Conservation (phyloP, 2,113 vertebrate species). For the Tragulus kanchil region DNA sequence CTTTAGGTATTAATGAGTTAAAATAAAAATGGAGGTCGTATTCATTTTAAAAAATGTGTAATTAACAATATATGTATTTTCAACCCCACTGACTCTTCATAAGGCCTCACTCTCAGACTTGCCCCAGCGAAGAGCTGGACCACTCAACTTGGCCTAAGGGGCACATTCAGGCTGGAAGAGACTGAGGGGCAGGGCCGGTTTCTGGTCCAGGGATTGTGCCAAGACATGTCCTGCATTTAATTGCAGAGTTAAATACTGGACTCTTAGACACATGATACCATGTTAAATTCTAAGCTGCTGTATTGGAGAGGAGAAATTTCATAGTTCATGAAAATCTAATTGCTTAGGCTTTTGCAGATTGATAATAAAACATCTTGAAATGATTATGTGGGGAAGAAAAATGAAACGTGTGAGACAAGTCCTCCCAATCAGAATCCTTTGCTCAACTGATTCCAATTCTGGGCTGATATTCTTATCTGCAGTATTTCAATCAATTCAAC, state of each 20-base stretch:
- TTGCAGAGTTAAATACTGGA: neutral
- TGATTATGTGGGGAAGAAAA: slow-evolving; percentile 63
- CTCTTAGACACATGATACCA: neutral
- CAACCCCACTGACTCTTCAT: neutral
- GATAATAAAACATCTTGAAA: slow-evolving; percentile 53
- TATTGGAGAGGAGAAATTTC: slow-evolving; percentile 25
- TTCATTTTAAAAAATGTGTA: neutral
- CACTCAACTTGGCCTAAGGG: neutral
- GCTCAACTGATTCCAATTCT: slow-evolving; percentile 18
- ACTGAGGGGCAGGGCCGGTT: neutral
- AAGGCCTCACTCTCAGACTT: neutral
- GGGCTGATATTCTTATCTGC: slow-evolving; percentile 13
- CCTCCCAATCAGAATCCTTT: slow-evolving; percentile 23
- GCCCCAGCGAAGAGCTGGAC: neutral
- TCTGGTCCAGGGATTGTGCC: neutral
- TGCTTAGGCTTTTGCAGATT: slow-evolving; percentile 42
- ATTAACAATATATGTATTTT: neutral
- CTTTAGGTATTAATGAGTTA: slow-evolving; percentile 23
- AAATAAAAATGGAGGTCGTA: slow-evolving; percentile 11
- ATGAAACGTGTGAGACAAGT: slow-evolving; percentile 34
- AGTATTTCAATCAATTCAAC: neutral
- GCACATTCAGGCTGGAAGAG: neutral
- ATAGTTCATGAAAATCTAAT: slow-evolving; percentile 43
- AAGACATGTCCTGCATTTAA: neutral
- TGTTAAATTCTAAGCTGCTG: neutral